These are phyloP conservation scores for Nasonia longicornis DNA, from an alignment of 1,140 invertebrate species.

Conservation along the genomic window DNA sequence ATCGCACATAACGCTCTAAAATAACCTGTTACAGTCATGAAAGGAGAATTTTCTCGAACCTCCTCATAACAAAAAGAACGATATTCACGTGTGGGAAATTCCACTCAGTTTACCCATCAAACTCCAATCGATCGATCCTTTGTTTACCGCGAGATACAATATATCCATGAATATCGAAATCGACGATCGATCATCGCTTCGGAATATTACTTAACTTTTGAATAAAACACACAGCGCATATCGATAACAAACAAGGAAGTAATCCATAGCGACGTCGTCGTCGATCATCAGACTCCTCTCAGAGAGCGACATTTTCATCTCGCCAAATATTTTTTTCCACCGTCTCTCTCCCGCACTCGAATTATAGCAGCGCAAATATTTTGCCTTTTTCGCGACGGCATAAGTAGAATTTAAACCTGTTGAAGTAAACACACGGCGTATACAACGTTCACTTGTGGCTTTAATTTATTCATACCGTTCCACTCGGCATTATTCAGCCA, in stretches of 20 bases:
- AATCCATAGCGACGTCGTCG: not conserved
- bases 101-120: not conserved
- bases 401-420: not conserved
- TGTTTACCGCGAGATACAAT: not conserved
- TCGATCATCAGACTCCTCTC: not conserved
- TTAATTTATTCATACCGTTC: slow-evolving; percentile 13
- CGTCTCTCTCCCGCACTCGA: not conserved
- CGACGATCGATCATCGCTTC: too few species aligned
- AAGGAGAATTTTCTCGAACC: too few species aligned
- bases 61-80: too few species aligned
- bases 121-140: not conserved
- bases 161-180: not conserved
- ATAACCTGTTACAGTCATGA: too few species aligned
- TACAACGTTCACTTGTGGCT: not conserved
- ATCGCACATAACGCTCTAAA: too few species aligned
- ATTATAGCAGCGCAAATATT: slow-evolving; percentile 6
- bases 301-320: not conserved
- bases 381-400: not conserved
- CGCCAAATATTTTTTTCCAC: not conserved
- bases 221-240: too few species aligned
- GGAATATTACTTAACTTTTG: too few species aligned
- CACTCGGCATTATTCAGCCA: not conserved
- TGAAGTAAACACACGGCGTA: not conserved
- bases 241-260: not conserved
- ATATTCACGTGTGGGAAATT: not conserved